These are phyloP conservation scores for Tyrannus savana DNA, from an alignment of 2,113 vertebrate species.

Conservation along the genomic window DNA sequence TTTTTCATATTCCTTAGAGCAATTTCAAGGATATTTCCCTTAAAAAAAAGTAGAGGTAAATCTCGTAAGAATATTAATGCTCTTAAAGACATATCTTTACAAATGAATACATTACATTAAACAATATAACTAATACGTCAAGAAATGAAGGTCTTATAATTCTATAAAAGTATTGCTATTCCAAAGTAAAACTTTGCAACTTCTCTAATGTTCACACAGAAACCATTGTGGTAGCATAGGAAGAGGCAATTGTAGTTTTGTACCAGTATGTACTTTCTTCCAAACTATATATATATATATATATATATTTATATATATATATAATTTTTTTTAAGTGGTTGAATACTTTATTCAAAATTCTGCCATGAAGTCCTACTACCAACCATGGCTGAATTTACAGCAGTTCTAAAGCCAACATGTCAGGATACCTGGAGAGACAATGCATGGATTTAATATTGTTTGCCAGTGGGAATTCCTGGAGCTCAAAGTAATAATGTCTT, in stretches of 20 bases:
- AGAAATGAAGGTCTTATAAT: background rate
- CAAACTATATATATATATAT: background rate
- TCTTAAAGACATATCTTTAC: background rate
- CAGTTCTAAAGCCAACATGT: background rate
- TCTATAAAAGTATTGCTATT: background rate
- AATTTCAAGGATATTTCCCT: background rate
- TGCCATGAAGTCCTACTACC: background rate
- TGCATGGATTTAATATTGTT: constrained; percentile 39
- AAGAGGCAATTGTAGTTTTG: background rate
- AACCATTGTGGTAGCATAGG: background rate
- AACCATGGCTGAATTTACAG: constrained; percentile 7
- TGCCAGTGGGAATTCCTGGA: constrained; percentile 48
- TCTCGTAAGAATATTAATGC: background rate
- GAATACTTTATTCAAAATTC: background rate
- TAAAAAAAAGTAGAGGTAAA: background rate
- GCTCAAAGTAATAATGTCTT: constrained; percentile 59
- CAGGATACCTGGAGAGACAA: background rate
- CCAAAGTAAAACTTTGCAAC: background rate
- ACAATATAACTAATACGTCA: background rate
- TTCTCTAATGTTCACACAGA: background rate
- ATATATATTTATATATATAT: too few species aligned
- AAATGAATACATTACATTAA: background rate
- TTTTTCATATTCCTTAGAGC: background rate
- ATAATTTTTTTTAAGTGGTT: background rate
- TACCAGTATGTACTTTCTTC: background rate